Evolutionary conservation across 2,888 invertebrate genomes (phyloP), one percentile per base, ranked within the genome.

Genomic region (Trypoxylon attenuatum): DNA sequence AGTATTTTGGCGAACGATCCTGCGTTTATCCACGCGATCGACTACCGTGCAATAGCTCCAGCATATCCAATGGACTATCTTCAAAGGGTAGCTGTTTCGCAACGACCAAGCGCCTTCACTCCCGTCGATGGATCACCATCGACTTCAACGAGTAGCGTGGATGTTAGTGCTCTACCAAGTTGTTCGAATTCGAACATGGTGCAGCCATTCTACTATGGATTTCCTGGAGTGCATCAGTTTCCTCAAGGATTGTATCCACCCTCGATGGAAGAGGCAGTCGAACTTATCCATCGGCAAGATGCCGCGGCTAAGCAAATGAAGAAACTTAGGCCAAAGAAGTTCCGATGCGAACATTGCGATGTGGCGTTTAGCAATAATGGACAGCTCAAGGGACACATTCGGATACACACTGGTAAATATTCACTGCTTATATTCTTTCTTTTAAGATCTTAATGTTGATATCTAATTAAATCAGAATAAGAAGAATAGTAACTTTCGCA

Each of bases 331-430:
- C 96, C 97, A 0, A 96, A 96, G 87, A 96, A 96, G 82, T 97
- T 97, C 87, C 93, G 95, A 74, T 97, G 98, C 81, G 93, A 94
- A 0, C 94, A 95, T 80, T 97, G 97, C 83, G 91, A 94, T 76
- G 95, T 95, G 0, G 95, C 95, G 0, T 97, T 97, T 85, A 96
- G 96, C n/a, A 97, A 97, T 85, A 96, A 96, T 86, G 96, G 96
- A 0, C 96, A 97, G 78, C 88, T 97, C 0, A 95, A 94, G 84
- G 96, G 96, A 13, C 96, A 97, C 83, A 91, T 96, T n/a, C 89
- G 96, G 59, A 96, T 96, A 55, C 96, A 96, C 81, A 96, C 96
- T 29, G 96, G 95, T 88, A 85, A 88, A 59, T 13, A 2, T 6
- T 1, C 18, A 25, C 15, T 1, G 29, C n/a, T n/a, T n/a, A n/a